phyloP scores from a whole-genome alignment of 2,797 vertebrate species.

The Agapornis canus region DNA sequence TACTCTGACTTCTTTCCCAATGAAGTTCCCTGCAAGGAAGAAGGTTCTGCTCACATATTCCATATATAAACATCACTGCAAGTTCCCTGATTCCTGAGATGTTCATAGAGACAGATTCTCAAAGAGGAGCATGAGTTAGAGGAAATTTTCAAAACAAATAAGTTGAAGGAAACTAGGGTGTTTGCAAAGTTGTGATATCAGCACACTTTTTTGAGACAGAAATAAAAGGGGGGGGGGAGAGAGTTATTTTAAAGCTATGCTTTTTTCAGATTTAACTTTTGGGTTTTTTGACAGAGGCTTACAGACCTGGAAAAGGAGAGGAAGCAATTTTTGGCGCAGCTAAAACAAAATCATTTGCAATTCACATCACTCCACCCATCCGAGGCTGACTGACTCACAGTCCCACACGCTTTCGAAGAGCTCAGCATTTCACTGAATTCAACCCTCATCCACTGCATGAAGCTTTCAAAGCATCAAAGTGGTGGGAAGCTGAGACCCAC shows the following conservation, averaged over 20 bases:
- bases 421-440: neutral
- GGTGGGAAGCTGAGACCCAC: neutral
- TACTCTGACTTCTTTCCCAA: neutral
- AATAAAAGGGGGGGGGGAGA: rapidly evolving
- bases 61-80: neutral
- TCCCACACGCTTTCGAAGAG: neutral
- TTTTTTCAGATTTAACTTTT: neutral
- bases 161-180: neutral
- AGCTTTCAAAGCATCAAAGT: neutral
- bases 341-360: constrained; percentile 25
- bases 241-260: neutral
- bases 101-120: neutral
- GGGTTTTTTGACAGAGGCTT: neutral
- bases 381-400: neutral
- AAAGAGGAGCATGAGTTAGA: neutral
- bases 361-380: constrained; percentile 27
- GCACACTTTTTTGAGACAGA: neutral
- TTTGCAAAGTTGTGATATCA: neutral
- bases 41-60: neutral
- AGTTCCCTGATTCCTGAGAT: neutral
- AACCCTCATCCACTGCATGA: neutral
- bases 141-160: neutral
- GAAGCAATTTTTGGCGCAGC: constrained; percentile 27
- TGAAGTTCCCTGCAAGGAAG: neutral
- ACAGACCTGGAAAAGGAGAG: constrained; percentile 30